Evolutionary conservation across 2,113 vertebrate species (phyloP).

Genomic region (Proteles cristata): DNA sequence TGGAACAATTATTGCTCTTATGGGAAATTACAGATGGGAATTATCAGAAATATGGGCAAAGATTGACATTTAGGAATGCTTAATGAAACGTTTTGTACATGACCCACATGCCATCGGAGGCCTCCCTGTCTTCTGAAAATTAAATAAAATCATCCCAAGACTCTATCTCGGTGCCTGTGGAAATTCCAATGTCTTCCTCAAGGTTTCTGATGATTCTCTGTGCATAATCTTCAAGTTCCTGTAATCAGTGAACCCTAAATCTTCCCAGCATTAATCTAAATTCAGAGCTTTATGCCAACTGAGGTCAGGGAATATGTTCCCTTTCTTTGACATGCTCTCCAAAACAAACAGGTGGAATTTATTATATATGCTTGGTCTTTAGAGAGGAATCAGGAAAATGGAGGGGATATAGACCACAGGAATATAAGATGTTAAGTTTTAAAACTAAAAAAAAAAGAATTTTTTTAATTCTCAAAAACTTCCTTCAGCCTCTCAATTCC

Average conservation of each 20-base stretch:
- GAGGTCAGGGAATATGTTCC: background rate
- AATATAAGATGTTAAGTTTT: background rate
- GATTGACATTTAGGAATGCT: conserved; percentile 66
- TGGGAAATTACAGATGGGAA: conserved; percentile 57
- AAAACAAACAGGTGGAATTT: background rate
- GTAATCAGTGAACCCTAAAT: background rate
- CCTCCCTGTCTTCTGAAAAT: conserved; percentile 61
- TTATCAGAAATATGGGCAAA: conserved; percentile 68
- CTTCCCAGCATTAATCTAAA: background rate
- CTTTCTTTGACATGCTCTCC: background rate
- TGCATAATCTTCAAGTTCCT: background rate
- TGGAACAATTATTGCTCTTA: conserved; percentile 63
- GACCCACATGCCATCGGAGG: background rate
- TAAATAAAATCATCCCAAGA: conserved; percentile 56
- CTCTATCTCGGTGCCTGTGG: background rate
- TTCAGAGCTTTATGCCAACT: background rate
- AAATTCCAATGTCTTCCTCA: conserved; percentile 12
- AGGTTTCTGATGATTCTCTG: background rate
- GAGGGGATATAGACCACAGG: background rate
- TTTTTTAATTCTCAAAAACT: background rate
- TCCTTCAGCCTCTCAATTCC: background rate
- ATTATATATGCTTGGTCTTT: background rate
- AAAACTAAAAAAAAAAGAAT: background rate
- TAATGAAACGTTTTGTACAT: conserved; percentile 49
- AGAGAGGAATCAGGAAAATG: background rate